Base-by-base conservation (phyloP, 2,113 vertebrate species). In the Octodon degus region DNA sequence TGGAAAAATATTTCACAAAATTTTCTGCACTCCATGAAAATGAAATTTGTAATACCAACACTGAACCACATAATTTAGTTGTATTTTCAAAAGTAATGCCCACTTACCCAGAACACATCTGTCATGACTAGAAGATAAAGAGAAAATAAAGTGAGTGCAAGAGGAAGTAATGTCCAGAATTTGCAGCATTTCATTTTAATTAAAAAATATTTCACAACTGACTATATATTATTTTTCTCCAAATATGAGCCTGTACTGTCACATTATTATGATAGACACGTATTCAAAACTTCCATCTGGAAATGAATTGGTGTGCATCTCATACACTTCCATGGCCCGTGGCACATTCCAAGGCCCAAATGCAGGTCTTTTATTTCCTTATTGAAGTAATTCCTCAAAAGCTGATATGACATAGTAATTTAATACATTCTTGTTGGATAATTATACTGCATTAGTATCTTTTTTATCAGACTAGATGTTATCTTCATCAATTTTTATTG, bases 21-120 rank as follows among this genome's bases (percentile, higher is more conserved):
- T 68, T 77, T 77, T 91, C 63, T 88, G 13, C 76, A 86, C 0
- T 30, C 11, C 79, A 65, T 79, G 22, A 93, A 89, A 90, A 85
- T 76, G 2, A 86, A 81, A 94, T 68, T 25, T 94, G 11, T 58
- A 24, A n/a, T 40, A 37, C 1, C 58, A 93, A 79, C 9, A 86
- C 16, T 89, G 83, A 94, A 58, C 9, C 40, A 81, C 92, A 77
- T 58, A 24, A 92, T 81, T 95, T 79, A 87, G 34, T 81, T 90
- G 58, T 83, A 76, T 12, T 70, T 79, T 37, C 70, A 47, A 30
- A 85, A 88, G 32, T 1, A 17, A 7, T 50, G 63, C 53, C n/a
- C 7, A 27, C 50, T 90, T 20, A 67, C 22, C 60, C 77, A 90
- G 74, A 92, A 16, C 14, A 5, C 9, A 80, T 87, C 37, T 60